phyloP scores from a whole-genome alignment of 2,797 vertebrate species.

The Astyanax mexicanus region DNA sequence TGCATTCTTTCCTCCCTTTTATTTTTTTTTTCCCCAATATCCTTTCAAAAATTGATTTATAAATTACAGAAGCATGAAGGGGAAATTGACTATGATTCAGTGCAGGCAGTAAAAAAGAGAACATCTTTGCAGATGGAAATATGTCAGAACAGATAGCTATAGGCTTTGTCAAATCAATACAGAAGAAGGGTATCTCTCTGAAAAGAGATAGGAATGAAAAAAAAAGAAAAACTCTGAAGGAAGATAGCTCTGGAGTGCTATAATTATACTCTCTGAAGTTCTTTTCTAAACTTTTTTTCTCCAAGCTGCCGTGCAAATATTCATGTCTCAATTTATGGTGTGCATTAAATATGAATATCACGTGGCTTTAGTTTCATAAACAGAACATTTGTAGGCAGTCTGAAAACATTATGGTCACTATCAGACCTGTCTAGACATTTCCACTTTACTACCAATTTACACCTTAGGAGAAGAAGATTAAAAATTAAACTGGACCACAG shows the following conservation, averaged over 20 bases:
- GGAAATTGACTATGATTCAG: constrained; percentile 11
- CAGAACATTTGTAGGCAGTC: neutral
- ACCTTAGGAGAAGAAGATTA: neutral
- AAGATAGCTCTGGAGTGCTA: constrained; percentile 14
- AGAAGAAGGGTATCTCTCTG: neutral
- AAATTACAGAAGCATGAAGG: neutral
- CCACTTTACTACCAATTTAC: constrained; percentile 11
- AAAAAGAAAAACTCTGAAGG: constrained; percentile 5
- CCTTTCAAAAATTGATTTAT: neutral
- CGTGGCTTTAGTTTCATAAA: neutral
- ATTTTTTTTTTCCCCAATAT: too few species aligned
- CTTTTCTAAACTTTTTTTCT: neutral
- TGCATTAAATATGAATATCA: constrained; percentile 14
- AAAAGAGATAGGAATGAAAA: too few species aligned
- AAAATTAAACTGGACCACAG: too few species aligned
- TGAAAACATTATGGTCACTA: neutral
- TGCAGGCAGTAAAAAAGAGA: neutral
- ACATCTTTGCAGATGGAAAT: neutral
- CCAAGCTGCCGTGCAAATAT: neutral
- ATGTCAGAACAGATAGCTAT: neutral
- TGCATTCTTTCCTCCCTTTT: too few species aligned
- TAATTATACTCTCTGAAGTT: neutral
- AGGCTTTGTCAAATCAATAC: constrained; percentile 32
- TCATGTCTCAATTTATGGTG: neutral
- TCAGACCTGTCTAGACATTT: constrained; percentile 6